These are phyloP conservation scores for Platysternon megacephalum DNA, from an alignment of 2,113 vertebrate genomes.

Conservation along the genomic window DNA sequence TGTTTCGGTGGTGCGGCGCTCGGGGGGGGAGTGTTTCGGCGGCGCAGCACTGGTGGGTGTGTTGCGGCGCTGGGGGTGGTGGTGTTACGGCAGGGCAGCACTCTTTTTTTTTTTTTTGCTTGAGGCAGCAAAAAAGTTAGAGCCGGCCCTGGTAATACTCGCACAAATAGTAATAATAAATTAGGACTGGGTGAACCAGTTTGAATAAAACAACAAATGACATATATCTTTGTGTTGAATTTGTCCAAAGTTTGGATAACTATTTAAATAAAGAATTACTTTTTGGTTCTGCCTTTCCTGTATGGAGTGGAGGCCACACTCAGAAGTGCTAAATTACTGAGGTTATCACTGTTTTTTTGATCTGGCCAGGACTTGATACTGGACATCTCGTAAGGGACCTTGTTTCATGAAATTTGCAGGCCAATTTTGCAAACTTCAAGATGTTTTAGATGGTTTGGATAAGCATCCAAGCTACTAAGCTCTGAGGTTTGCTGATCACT, in stretches of 20 bases:
- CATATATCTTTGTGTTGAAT: neutral
- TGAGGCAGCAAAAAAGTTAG: no score
- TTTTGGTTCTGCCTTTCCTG: neutral
- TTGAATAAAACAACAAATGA: neutral
- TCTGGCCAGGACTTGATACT: neutral
- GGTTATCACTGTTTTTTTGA: neutral
- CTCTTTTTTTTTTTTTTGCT: no score
- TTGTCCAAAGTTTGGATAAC: neutral
- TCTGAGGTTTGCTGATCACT: neutral
- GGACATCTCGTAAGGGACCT: neutral
- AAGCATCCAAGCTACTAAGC: neutral
- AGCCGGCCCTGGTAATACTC: no score
- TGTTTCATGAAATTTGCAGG: neutral
- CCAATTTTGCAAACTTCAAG: neutral
- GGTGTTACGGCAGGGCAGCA: no score
- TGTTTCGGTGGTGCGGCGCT: no score
- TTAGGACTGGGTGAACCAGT: neutral
- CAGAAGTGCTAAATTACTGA: neutral
- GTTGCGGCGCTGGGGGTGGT: no score
- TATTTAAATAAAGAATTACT: neutral
- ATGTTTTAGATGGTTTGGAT: accelerated
- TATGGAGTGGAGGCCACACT: neutral
- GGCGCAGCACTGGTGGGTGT: no score
- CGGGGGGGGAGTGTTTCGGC: no score
- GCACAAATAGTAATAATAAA: neutral